phyloP scores from a whole-genome alignment of 2,797 vertebrate species.

The Lithobates pipiens region DNA sequence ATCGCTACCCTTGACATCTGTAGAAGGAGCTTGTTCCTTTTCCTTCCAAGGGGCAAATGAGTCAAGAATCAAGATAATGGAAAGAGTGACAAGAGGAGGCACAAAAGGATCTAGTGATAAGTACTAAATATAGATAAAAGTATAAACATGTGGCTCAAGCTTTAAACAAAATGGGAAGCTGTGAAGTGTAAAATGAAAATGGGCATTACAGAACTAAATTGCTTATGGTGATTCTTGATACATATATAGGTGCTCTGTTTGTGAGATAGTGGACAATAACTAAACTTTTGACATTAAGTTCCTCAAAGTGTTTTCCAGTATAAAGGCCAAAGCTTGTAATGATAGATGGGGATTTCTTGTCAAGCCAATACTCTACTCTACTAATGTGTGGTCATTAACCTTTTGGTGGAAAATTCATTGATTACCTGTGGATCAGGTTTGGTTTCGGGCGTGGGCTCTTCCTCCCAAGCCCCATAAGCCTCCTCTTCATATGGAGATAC shows the following conservation, averaged over 20 bases:
- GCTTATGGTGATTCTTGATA: no score
- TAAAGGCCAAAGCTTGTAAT: no score
- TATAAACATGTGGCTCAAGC: no score
- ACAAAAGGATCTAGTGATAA: constrained; percentile 2
- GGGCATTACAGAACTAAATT: no score
- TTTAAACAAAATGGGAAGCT: no score
- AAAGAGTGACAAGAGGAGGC: constrained; percentile 14
- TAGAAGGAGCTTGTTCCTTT: constrained; percentile 64
- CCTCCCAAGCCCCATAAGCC: constrained; percentile 55
- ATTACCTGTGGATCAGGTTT: constrained; percentile 40
- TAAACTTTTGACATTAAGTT: no score
- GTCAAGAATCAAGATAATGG: constrained; percentile 37
- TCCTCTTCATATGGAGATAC: constrained; percentile 41
- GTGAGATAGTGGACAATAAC: no score
- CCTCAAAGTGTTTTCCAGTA: no score
- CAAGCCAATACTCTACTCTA: neutral
- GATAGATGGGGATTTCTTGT: no score
- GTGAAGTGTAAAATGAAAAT: no score
- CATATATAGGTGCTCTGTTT: no score
- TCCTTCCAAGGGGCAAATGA: constrained; percentile 67
- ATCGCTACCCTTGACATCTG: constrained; percentile 62
- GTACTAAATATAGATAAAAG: no score
- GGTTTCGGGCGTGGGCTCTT: constrained; percentile 39
- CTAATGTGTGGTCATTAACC: neutral
- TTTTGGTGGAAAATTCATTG: neutral